Conservation (phyloP, 2,888 invertebrate species). For the Notocelia uddmanniana region DNA sequence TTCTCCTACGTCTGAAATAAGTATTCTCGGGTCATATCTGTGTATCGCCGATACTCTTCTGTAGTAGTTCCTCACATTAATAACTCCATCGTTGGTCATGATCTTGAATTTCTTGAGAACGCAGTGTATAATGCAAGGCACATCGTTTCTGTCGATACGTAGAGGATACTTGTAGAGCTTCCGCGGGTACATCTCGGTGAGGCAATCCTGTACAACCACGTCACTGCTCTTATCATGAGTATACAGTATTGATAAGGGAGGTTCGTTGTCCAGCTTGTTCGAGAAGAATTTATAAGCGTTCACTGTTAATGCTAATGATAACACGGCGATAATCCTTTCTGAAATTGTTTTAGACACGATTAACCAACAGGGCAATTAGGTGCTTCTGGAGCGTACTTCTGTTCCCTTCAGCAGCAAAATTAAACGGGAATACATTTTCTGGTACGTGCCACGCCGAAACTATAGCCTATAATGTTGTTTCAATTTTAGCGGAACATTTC, state of each 20-base stretch:
- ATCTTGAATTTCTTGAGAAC: constrained; percentile 81
- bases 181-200: constrained; percentile 78
- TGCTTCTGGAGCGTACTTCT: not conserved
- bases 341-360: constrained; percentile 57
- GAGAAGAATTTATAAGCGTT: constrained; percentile 69
- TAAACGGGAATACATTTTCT: too few relatives aligned
- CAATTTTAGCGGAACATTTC: too few relatives aligned
- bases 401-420: not conserved
- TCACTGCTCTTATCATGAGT: constrained; percentile 77
- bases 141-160: constrained; percentile 74
- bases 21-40: constrained; percentile 75
- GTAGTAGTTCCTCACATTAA: constrained; percentile 79
- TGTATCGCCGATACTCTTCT: constrained; percentile 77
- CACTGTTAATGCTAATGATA: constrained; percentile 61
- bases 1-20: constrained; percentile 81
- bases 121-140: constrained; percentile 80
- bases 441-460: too few relatives aligned
- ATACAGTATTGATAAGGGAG: constrained; percentile 74
- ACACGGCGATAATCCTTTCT: constrained; percentile 64
- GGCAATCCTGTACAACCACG: constrained; percentile 70
- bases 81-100: constrained; percentile 76
- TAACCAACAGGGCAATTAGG: not conserved
- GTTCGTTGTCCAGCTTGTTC: constrained; percentile 71
- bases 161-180: constrained; percentile 77
- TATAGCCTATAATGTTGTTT: too few relatives aligned